Conservation (phyloP, 2,888 invertebrate genomes). For the Galerucella calmariensis region DNA sequence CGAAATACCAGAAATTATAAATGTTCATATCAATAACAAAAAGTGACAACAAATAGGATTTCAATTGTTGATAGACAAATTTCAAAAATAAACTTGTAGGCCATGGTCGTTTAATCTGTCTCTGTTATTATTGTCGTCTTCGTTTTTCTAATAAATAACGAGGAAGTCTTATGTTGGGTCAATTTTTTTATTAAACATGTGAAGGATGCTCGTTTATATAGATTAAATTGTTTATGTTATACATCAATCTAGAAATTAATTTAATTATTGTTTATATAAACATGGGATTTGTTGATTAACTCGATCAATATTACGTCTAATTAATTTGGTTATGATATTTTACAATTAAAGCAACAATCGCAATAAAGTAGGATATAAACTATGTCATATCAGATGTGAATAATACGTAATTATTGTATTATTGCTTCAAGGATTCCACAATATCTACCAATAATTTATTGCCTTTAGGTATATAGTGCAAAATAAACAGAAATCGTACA, state of each 20-base stretch:
- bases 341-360: slow-evolving; percentile 21
- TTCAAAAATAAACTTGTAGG: slow-evolving; percentile 1
- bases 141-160: background rate
- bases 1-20: background rate
- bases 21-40: background rate
- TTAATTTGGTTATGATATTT: slow-evolving; percentile 21
- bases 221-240: slow-evolving; percentile 27
- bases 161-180: slow-evolving; percentile 4
- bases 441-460: background rate
- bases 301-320: slow-evolving; percentile 24
- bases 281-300: slow-evolving; percentile 22
- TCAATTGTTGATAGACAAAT: background rate
- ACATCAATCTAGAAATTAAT: slow-evolving; percentile 26
- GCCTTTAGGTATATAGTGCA: background rate
- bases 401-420: slow-evolving; percentile 6
- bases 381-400: slow-evolving; percentile 18
- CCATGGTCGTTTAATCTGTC: background rate
- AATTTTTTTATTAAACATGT: slow-evolving; percentile 25
- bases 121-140: background rate
- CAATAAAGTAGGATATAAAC: slow-evolving; percentile 18
- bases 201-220: slow-evolving; percentile 25
- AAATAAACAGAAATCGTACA: too few relatives aligned
- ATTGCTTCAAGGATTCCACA: background rate
- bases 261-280: slow-evolving; percentile 28
- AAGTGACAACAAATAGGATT: background rate